Evolutionary conservation across 2,113 vertebrate species (phyloP).

Genomic region (Procapra przewalskii): DNA sequence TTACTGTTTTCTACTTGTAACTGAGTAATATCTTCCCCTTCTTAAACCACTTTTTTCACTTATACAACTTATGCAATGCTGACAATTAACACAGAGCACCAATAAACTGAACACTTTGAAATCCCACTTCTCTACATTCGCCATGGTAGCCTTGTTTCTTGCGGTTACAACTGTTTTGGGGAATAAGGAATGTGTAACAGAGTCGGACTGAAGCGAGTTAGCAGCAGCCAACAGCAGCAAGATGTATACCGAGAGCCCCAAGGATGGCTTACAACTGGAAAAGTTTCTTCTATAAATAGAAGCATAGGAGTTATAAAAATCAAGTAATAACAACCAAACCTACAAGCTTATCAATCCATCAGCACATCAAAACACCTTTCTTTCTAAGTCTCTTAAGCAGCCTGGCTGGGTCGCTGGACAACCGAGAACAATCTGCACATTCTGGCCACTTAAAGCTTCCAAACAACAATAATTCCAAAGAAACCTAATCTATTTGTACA

Average conservation of each 20-base stretch:
- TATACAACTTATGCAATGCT: conserved; percentile 48
- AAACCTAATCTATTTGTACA: conserved; percentile 15
- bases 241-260: conserved; percentile 59
- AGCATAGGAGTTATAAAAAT: not conserved
- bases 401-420: not conserved
- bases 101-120: conserved; percentile 65
- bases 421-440: not conserved
- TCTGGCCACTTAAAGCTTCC: conserved; percentile 11
- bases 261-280: conserved; percentile 56
- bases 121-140: conserved; percentile 16
- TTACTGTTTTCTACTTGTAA: not conserved
- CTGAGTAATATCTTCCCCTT: conserved; percentile 32
- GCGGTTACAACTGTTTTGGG: conserved; percentile 29
- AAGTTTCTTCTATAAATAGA: not conserved
- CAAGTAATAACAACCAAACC: not conserved
- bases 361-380: not conserved
- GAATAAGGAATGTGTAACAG: not conserved
- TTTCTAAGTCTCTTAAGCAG: not conserved
- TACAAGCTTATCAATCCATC: not conserved
- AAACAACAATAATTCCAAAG: not conserved
- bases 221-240: not conserved
- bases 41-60: conserved; percentile 32
- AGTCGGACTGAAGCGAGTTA: too few species aligned
- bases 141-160: conserved; percentile 46
- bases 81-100: conserved; percentile 51